Evolutionary conservation across 2,113 vertebrate species (phyloP).

Genomic region (Microtus ochrogaster): DNA sequence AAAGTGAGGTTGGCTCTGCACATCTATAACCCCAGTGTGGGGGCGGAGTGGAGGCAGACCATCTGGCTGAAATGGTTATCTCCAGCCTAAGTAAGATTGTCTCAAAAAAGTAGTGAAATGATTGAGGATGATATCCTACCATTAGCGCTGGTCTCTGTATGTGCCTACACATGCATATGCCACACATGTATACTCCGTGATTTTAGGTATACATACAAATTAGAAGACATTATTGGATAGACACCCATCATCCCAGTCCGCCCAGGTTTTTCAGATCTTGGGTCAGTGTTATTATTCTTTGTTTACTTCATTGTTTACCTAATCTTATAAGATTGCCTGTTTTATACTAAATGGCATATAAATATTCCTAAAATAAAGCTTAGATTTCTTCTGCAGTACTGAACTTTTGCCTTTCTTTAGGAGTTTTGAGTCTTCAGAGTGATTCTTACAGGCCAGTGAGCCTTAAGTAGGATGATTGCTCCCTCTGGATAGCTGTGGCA

Average conservation of each 20-base stretch:
- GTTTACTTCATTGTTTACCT: not conserved
- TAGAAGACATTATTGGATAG: not conserved
- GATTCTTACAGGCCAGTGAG: not conserved
- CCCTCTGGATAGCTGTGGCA: not conserved
- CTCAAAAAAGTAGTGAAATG: not conserved
- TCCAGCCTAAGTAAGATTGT: not conserved
- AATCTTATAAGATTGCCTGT: not conserved
- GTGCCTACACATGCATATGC: not conserved
- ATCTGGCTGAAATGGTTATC: not conserved
- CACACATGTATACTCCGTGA: not conserved
- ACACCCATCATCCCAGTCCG: not conserved
- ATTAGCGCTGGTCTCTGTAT: not conserved
- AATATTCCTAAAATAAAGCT: conserved; percentile 21
- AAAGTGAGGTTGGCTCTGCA: not conserved
- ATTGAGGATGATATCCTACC: not conserved
- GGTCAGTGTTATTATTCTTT: not conserved
- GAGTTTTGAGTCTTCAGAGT: not conserved
- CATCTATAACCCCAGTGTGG: not conserved
- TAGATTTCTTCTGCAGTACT: not conserved
- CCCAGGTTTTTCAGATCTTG: not conserved
- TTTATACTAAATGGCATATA: not conserved
- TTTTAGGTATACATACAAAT: not conserved
- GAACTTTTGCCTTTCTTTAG: not conserved
- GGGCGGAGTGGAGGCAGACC: no score
- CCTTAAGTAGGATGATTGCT: not conserved